Base-by-base conservation (phyloP, 1,140 invertebrate species). In the Sipha flava region DNA sequence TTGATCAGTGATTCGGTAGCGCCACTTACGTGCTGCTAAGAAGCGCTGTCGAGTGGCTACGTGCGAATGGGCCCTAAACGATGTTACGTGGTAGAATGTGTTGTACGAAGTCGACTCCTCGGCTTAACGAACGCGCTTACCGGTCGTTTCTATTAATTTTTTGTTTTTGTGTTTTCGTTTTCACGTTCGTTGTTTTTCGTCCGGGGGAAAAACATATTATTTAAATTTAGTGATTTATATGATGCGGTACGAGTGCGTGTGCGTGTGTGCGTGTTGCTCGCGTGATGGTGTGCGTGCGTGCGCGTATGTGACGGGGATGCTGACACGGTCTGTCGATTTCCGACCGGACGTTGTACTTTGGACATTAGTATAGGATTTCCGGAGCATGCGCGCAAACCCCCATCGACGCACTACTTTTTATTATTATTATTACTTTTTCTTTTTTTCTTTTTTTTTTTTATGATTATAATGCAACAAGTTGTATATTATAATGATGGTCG, bases 341-440 rank as follows among this genome's bases (percentile, higher is more conserved):
- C 34, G 47, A 77, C 73, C 73, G 73, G 73, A 77, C 37, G 54
- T 77, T 77, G 23, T 77, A 43, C 73, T 77, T 59, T 77, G 73
- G 73, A 77, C 73, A 77, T 77, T 77, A 77, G 49, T 59, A 59
- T 43, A 77, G 73, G 73, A 77, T 77, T 77, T 77, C 73, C 73
- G 73, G 73, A 75, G 72, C 72, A 75, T 75, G 72, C 72, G 73
- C 73, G 73, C 52, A 59, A 77, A 77, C 73, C 73, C 66, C n/a
- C 52, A 26, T 59, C 34, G 34, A 57, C 5, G 45, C n/a, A 72
- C 68, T 14, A 16, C n/a, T 68, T 23, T 43, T 31, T 43, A 26
- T 1, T 66, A 23, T 52, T 47, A 31, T 72, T 47, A 14, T 64
- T 6, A 40, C 43, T 40, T 12, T 43, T 34, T 10, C 26, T 68